Conservation (phyloP, 2,888 invertebrate species). For the Erebia palarica region DNA sequence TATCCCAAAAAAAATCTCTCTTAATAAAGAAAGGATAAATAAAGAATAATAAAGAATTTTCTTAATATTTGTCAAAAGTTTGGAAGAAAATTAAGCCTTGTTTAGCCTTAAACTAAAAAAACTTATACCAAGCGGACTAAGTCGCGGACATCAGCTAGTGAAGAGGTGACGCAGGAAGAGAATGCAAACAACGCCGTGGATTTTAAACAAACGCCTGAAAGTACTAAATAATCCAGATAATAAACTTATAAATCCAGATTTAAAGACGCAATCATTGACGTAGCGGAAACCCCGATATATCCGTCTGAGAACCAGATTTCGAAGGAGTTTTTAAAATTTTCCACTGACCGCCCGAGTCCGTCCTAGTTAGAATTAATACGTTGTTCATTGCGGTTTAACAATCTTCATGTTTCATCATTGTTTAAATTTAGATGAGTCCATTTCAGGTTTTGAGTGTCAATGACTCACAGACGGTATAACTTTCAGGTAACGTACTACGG, state of each 20-base stretch:
- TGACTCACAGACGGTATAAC: neutral
- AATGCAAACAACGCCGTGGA: no score
- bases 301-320: slow-evolving; percentile 8
- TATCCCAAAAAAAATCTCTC: no score
- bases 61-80: no score
- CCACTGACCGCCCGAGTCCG: slow-evolving; percentile 4
- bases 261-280: neutral
- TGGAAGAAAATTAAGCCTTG: no score
- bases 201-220: neutral
- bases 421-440: neutral
- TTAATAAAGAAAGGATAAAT: no score
- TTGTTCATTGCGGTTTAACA: slow-evolving; percentile 12
- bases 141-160: no score
- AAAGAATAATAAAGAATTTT: no score
- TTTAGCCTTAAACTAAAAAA: no score
- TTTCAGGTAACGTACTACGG: neutral
- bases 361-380: slow-evolving; percentile 7
- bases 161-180: no score
- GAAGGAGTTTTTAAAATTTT: slow-evolving; percentile 3
- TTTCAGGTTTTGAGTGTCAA: neutral
- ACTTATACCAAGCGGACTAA: no score
- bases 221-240: neutral
- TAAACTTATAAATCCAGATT: slow-evolving; percentile 1
- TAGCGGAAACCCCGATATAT: slow-evolving; percentile 4
- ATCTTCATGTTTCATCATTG: neutral